Percentiles rank a stretch among this genome's conserved stretches.
phyloP scores from a whole-genome alignment of 2,113 vertebrate genomes.

The Glaucomys volans region DNA sequence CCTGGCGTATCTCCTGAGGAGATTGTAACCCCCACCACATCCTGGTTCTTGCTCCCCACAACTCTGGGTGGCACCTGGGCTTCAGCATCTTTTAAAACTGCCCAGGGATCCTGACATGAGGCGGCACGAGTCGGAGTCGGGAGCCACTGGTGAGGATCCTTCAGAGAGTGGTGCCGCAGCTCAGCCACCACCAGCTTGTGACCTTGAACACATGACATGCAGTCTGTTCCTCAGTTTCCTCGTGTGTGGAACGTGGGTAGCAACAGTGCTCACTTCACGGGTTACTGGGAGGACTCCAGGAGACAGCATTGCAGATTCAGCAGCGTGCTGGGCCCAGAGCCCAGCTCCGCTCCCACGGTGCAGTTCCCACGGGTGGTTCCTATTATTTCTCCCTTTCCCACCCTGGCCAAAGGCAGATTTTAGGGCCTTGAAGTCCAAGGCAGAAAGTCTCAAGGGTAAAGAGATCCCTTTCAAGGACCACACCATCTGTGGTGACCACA shows the following conservation, averaged over 20 bases:
- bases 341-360: accelerated
- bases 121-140: background rate
- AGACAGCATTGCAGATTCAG: accelerated
- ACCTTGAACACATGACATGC: background rate
- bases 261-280: accelerated
- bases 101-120: background rate
- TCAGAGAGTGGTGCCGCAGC: background rate
- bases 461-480: background rate
- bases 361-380: background rate
- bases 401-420: background rate
- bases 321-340: background rate
- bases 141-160: accelerated
- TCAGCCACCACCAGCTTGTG: background rate
- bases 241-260: background rate
- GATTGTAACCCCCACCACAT: background rate
- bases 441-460: background rate
- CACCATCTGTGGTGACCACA: background rate
- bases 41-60: background rate
- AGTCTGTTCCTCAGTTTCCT: background rate
- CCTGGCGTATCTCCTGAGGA: background rate
- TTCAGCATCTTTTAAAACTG: background rate
- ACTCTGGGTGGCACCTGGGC: background rate
- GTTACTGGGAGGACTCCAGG: background rate
- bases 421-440: background rate
- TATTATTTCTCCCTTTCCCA: background rate